Evolutionary conservation across 2,888 invertebrate species (phyloP), one percentile per base, ranked within the genome.

Genomic region (Thecophora atra): DNA sequence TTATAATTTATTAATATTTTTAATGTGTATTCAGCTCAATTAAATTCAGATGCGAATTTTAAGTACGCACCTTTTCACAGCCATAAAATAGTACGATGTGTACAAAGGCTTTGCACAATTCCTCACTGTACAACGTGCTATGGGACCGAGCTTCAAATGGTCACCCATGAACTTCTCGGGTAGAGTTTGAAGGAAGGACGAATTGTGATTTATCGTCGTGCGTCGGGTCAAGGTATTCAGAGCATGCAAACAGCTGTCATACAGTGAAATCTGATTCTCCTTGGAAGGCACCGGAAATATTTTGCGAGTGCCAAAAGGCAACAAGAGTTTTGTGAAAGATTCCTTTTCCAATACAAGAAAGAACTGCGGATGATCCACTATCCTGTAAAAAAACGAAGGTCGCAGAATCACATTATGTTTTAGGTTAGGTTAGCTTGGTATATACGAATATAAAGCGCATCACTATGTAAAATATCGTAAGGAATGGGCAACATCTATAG

Each of bases 41-140:
- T 58, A 28, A 21, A 54, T 54, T 47, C 30, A 60, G 15, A 51
- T 13, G 37, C 54, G 19, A 51, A 3, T 24, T 19, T 19, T 28
- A 30, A 47, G 17, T 69, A 58, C 71, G 72, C 71, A 86, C 86
- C 86, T 82, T 71, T 85, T 86, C 28, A 85, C 83, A 17, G 85
- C 80, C 81, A 85, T 81, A 74, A 86, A 84, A 77, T 86, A 85
- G 75, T 85, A 86, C 15, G 85, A 79, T 15, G 86, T 83, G 74
- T 84, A 86, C 56, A 86, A 73, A 19, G 81, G 81, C 66, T 83
- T 79, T 28, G 81, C 80, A 67, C 86, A 86, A 71, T 79, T 80
- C 73, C 78, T 78, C 21, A 79, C 76, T 11, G 85, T 81, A 76
- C 86, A 86, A n/a, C 83, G 78, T n/a, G 82, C 85, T 15, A 80